phyloP scores from a whole-genome alignment of 2,888 invertebrate genomes.

The Itoplectis maculator region DNA sequence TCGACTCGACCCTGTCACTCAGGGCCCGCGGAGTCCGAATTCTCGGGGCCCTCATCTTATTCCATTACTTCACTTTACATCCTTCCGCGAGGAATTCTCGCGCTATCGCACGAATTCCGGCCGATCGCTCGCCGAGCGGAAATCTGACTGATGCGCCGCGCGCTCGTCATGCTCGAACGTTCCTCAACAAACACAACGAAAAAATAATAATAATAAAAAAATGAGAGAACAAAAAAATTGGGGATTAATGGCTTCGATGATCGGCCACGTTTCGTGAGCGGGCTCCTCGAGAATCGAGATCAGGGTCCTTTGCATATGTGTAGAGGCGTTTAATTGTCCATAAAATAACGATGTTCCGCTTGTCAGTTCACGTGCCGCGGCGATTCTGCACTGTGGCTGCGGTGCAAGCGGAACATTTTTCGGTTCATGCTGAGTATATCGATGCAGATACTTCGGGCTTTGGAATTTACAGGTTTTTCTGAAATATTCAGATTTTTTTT shows the following conservation, averaged over 20 bases:
- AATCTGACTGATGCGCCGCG: conserved; percentile 30
- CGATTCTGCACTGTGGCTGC: conserved; percentile 56
- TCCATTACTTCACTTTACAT: conserved; percentile 31
- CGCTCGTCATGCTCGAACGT: conserved; percentile 40
- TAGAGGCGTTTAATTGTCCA: conserved; percentile 69
- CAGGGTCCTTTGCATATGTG: conserved; percentile 57
- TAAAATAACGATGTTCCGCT: conserved; percentile 80
- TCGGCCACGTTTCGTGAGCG: conserved; percentile 38
- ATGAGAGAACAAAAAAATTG: conserved; percentile 3
- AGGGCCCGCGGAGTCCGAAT: conserved; percentile 38
- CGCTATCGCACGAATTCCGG: conserved; percentile 25
- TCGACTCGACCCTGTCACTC: conserved; percentile 52
- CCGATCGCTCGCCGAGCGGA: conserved; percentile 24
- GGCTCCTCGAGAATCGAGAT: conserved; percentile 45
- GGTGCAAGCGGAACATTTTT: background rate
- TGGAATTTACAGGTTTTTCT: background rate
- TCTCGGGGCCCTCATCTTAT: conserved; percentile 26
- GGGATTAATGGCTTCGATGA: conserved; percentile 50
- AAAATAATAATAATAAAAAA: background rate
- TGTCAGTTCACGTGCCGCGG: conserved; percentile 70
- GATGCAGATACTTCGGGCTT: background rate
- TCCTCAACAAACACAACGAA: conserved; percentile 40
- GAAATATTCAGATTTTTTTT: background rate
- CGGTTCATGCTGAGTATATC: background rate
- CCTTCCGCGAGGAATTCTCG: conserved; percentile 36